Evolutionary conservation across 2,797 vertebrate genomes (phyloP).

Genomic region (Lerista edwardsae): DNA sequence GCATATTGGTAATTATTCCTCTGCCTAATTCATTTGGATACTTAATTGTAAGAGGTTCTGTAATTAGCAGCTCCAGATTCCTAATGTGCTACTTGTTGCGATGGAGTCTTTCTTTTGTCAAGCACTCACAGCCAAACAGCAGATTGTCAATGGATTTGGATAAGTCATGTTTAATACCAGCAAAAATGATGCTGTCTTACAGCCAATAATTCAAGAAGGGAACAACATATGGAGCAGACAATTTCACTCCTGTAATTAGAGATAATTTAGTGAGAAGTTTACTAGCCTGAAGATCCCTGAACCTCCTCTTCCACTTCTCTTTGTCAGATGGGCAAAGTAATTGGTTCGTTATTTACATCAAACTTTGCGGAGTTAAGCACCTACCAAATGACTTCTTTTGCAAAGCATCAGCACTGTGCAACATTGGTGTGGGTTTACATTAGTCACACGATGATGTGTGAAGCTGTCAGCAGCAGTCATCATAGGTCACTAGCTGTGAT

Average conservation of each 20-base stretch:
- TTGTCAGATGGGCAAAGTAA: conserved; percentile 57
- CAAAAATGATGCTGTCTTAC: conserved; percentile 70
- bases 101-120: conserved; percentile 74
- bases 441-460: conserved; percentile 15
- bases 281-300: conserved; percentile 63
- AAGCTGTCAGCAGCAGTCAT: conserved; percentile 19
- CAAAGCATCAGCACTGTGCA: conserved; percentile 35
- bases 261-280: conserved; percentile 68
- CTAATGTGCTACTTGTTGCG: conserved; percentile 77
- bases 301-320: conserved; percentile 59
- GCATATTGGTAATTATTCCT: conserved; percentile 78
- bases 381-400: conserved; percentile 50
- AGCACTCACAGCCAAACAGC: conserved; percentile 77
- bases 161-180: conserved; percentile 74
- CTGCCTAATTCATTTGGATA: conserved; percentile 80
- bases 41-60: conserved; percentile 78
- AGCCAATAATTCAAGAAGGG: conserved; percentile 74
- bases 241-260: conserved; percentile 70
- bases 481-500: conserved; percentile 3
- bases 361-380: conserved; percentile 51
- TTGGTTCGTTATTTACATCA: conserved; percentile 59
- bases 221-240: conserved; percentile 72
- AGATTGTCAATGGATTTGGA: conserved; percentile 79
- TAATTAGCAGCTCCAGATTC: conserved; percentile 80
- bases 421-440: conserved; percentile 38